Base-by-base conservation (phyloP, 2,113 vertebrate species). In the Megaceryle maxima region DNA sequence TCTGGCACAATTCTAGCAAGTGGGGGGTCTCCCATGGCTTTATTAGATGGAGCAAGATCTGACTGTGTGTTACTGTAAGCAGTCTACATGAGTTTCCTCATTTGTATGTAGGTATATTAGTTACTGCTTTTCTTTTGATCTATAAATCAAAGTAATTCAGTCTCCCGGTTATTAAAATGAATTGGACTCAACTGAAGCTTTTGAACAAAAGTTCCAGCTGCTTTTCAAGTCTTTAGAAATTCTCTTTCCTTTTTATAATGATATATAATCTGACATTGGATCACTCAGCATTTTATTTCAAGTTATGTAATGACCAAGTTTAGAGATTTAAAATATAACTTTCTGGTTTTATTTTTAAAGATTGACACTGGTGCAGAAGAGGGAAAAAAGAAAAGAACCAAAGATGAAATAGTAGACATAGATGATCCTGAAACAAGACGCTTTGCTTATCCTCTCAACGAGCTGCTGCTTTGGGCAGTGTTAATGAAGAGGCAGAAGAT, bases 401-500 rank as follows among this genome's bases (percentile, higher is more conserved):
- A 99, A 98, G 99, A 99, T 96, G 99, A 99, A 97, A 99, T 99
- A 53, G 99, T 99, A 91, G 99, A 99, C 97, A 99, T 99, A 59
- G 99, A 99, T 72, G 99, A 99, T 96, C 99, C 99, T 13, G 99
- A 99, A 98, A 99, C 98, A 0, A 98, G 98, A 51, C 98, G 99
- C 33, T 99, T 99, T 94, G 98, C 99, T 20, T 99, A 99, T 95
- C 99, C 99, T 56, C 99, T 99, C 97, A 99, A 99, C 15, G 99
- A 99, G 97, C 98, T 99, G 73, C 96, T 99, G 88, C 99, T 99
- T 88, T 99, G 99, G 99, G 99, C 99, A 1, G 99, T 99, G 88
- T 97, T 99, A 77, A 99, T 99, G 99, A 99, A 99, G 98, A 98
- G 99, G 83, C 99, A 99, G 96, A 99, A 99, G 94, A 99, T 99